A percentile compares a stretch with the other conserved stretches of the same genome.
Evolutionary conservation across 2,113 vertebrate genomes (phyloP).

Genomic region (Litocranius walleri): DNA sequence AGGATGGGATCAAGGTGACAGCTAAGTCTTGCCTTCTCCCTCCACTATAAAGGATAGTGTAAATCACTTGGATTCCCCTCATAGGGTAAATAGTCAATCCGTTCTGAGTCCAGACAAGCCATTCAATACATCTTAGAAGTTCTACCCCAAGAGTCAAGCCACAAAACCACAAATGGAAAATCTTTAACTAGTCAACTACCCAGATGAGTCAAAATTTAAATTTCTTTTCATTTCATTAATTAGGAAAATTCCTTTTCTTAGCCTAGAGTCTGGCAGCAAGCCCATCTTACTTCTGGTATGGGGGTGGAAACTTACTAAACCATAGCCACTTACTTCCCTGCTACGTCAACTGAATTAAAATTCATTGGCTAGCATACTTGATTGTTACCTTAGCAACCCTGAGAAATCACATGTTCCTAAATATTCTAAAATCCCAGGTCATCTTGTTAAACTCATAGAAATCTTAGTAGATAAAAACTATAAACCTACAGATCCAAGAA

Average conservation of each 20-base stretch:
- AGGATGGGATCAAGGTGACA: background rate
- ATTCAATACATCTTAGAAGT: background rate
- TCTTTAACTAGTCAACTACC: background rate
- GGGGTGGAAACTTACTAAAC: background rate
- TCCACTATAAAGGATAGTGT: background rate
- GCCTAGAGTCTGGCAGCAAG: background rate
- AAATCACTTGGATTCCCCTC: background rate
- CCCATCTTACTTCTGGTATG: background rate
- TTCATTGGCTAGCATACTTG: background rate
- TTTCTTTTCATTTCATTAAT: background rate
- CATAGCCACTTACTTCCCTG: background rate
- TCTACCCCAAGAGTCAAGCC: background rate
- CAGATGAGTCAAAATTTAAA: constrained; percentile 15
- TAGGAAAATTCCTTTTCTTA: background rate
- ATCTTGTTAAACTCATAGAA: background rate
- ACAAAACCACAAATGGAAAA: background rate
- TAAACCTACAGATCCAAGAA: background rate
- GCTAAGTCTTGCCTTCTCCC: background rate
- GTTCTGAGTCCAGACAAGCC: background rate
- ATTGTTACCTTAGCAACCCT: background rate
- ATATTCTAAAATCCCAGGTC: background rate
- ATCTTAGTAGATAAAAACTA: background rate
- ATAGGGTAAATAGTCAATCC: background rate
- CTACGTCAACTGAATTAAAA: constrained; percentile 4
- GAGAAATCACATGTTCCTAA: background rate